Evolutionary conservation across 2,113 vertebrate species (phyloP).

Genomic region (Mormoops blainvillei): DNA sequence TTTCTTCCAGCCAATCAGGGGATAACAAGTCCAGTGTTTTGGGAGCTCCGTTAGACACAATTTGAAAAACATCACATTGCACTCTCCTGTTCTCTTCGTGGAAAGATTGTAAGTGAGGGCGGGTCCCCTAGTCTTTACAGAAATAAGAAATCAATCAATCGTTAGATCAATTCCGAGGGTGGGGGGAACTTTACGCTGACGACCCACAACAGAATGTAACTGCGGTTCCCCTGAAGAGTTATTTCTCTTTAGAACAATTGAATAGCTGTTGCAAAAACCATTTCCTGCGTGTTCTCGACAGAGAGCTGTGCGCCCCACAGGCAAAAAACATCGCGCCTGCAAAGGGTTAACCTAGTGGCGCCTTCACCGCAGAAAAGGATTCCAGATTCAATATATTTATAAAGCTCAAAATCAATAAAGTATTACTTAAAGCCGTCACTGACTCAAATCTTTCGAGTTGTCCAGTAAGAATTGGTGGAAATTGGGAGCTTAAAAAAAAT

Average conservation of each 20-base stretch:
- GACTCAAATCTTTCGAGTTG: conserved; percentile 16
- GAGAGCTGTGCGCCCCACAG: conserved; percentile 12
- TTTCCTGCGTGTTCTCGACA: neutral
- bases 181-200: neutral
- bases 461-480: conserved; percentile 63
- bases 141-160: conserved; percentile 4
- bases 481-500: conserved; percentile 48
- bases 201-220: neutral
- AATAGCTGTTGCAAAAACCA: conserved; percentile 13
- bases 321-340: conserved; percentile 16
- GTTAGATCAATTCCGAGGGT: neutral
- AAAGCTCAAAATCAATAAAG: neutral
- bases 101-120: conserved; percentile 29
- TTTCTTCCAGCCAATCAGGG: conserved; percentile 66
- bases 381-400: neutral
- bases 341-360: conserved; percentile 69
- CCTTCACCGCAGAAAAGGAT: conserved; percentile 53
- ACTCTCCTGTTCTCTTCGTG: neutral
- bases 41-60: conserved; percentile 52
- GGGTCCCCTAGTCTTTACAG: neutral
- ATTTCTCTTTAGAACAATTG: conserved; percentile 44
- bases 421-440: neutral
- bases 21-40: conserved; percentile 45
- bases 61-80: conserved; percentile 57
- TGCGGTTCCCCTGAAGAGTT: neutral